phyloP scores from a whole-genome alignment of 1,140 invertebrate genomes.

The Phocides pigmalion region DNA sequence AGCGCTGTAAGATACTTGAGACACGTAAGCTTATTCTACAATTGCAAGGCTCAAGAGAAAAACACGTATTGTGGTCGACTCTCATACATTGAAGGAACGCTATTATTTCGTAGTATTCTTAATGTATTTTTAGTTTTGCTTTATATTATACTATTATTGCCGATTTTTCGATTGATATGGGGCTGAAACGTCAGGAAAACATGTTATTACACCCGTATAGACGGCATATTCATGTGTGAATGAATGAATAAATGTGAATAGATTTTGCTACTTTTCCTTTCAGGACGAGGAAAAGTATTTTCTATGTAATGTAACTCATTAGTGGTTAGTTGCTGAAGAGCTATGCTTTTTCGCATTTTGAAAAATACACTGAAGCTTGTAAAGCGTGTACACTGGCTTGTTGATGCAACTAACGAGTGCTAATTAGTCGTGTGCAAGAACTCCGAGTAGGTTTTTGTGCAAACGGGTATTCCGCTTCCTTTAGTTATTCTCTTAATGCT shows the following conservation, averaged over 20 bases:
- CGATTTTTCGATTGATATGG: no score
- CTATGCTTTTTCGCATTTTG: constrained; percentile 18
- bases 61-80: no score
- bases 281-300: constrained; percentile 19
- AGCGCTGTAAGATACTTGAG: no score
- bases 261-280: constrained; percentile 21
- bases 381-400: constrained; percentile 21
- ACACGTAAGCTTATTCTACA: no score
- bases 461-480: constrained; percentile 24
- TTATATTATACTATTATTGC: no score
- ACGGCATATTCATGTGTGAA: constrained; percentile 17
- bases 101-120: neutral
- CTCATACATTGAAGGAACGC: no score
- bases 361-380: constrained; percentile 26
- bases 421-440: constrained; percentile 39
- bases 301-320: constrained; percentile 32
- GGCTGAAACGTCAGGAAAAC: neutral
- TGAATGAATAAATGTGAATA: constrained; percentile 24
- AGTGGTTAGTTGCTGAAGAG: constrained; percentile 11
- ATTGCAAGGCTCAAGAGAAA: no score
- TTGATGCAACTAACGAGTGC: constrained; percentile 39
- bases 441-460: constrained; percentile 31
- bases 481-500: constrained; percentile 26
- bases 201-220: constrained; percentile 8
- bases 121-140: neutral